Conservation (phyloP, 2,113 vertebrate genomes). For the Salminus brasiliensis region DNA sequence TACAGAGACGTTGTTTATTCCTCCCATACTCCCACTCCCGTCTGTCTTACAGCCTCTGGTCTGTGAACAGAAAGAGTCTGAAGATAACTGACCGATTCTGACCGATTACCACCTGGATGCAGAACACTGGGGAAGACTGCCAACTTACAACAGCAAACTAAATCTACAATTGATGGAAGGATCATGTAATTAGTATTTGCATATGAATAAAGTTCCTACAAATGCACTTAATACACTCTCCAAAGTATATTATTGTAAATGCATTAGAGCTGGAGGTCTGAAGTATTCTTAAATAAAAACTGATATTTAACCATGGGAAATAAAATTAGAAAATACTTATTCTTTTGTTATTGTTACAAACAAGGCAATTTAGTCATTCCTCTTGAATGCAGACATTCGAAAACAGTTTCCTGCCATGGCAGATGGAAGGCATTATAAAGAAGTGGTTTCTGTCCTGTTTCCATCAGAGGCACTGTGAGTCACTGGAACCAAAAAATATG, state of each 20-base stretch:
- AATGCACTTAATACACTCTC: too few species aligned
- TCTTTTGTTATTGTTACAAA: background rate
- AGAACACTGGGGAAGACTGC: background rate
- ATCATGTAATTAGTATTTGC: background rate
- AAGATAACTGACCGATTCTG: background rate
- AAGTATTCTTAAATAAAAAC: background rate
- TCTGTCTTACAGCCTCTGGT: background rate
- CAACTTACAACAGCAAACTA: background rate
- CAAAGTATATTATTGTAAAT: background rate
- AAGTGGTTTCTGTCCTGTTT: background rate
- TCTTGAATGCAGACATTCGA: background rate
- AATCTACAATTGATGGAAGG: background rate
- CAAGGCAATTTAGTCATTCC: constrained; percentile 18
- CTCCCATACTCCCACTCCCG: background rate
- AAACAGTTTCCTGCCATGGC: constrained; percentile 11
- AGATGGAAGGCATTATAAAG: constrained; percentile 2
- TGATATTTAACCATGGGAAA: background rate
- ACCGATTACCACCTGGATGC: background rate
- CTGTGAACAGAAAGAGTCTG: background rate
- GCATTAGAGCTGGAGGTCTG: too few species aligned
- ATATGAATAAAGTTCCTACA: background rate
- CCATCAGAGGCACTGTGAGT: constrained; percentile 5
- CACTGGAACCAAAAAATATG: constrained; percentile 13
- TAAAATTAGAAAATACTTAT: background rate
- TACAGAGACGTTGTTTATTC: background rate